Evolutionary conservation across 2,888 invertebrate genomes (phyloP), one percentile per base, ranked within the genome.

Genomic region (Creontiades dilutus): DNA sequence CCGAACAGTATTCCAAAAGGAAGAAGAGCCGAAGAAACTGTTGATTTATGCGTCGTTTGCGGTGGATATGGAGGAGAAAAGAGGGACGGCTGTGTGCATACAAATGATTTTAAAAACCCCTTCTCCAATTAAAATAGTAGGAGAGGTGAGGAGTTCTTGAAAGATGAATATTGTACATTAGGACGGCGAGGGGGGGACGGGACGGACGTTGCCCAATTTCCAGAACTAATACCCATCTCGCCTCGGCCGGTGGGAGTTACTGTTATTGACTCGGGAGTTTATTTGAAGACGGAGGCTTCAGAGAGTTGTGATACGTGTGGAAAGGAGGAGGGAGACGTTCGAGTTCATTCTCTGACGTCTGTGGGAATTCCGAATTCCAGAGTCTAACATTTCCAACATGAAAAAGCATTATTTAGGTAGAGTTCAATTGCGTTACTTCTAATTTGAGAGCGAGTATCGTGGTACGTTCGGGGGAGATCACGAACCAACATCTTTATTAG

Each of bases 71-170:
- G 78, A 78, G 19, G 78, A 78, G 78, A 46, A 46, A 78, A 78
- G 47, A 46, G 78, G 46, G 78, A 46, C 46, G 78, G 37, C 78
- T 13, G 78, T 19, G 28, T 78, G 78, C 78, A 78, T 78, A 78
- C 78, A 78, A 78, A 78, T 78, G 78, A 78, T 78, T 78, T 78
- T 46, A 78, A 76, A 19, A 78, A 7, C 78, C 37, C 78, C 46
- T 28, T 78, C 78, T 78, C 78, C 78, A 78, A 78, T 78, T 78
- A 78, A 78, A 78, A 78, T 68, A 23, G 68, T 68, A 23, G 68
- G 68, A 68, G 68, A 68, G 68, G 68, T 68, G 68, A 68, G 68
- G 68, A 68, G 68, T 68, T 68, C 13, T 23, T 19, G 27, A 68
- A 68, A 68, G 68, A 68, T 68, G 68, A 23, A 68, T 68, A 68